phyloP scores from a whole-genome alignment of 2,888 invertebrate genomes.

The Lasioglossum malachurum region DNA sequence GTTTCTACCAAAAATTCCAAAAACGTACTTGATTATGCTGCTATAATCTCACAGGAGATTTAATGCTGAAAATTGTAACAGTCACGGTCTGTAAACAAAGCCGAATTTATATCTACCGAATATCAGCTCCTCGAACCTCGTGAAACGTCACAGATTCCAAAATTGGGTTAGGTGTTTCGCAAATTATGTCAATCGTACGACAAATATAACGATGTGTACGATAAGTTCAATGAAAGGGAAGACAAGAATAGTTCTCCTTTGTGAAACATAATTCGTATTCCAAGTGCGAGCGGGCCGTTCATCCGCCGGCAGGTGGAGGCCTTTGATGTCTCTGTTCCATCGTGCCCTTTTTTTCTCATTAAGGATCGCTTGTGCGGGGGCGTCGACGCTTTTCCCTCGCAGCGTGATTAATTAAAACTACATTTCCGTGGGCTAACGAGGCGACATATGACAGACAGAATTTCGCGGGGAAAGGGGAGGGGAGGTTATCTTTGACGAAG shows the following conservation, averaged over 20 bases:
- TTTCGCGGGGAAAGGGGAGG: background rate
- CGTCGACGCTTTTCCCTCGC: conserved; percentile 6
- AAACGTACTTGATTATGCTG: too few relatives aligned
- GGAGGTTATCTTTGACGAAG: background rate
- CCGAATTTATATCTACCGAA: background rate
- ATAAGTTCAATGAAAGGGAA: conserved; percentile 22
- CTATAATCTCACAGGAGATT: too few relatives aligned
- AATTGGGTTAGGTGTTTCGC: background rate
- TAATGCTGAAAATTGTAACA: background rate
- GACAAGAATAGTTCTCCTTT: conserved; percentile 41
- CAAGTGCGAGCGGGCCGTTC: conserved; percentile 43
- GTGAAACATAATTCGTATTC: conserved; percentile 59
- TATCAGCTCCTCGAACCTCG: background rate
- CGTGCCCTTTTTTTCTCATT: conserved; percentile 37
- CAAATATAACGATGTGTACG: too few relatives aligned
- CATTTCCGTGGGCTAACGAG: conserved; percentile 43
- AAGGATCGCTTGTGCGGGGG: conserved; percentile 18
- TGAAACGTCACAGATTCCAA: background rate
- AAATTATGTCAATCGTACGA: background rate
- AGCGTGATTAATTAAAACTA: conserved; percentile 52
- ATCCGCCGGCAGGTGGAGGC: conserved; percentile 36
- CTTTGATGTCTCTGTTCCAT: conserved; percentile 51
- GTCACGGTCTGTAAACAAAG: background rate
- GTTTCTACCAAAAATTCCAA: too few relatives aligned
- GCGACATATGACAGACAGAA: background rate